Percentiles rank a stretch among this genome's conserved stretches.
Conservation (phyloP, 1,140 invertebrate species). For the Orchesella cincta region DNA sequence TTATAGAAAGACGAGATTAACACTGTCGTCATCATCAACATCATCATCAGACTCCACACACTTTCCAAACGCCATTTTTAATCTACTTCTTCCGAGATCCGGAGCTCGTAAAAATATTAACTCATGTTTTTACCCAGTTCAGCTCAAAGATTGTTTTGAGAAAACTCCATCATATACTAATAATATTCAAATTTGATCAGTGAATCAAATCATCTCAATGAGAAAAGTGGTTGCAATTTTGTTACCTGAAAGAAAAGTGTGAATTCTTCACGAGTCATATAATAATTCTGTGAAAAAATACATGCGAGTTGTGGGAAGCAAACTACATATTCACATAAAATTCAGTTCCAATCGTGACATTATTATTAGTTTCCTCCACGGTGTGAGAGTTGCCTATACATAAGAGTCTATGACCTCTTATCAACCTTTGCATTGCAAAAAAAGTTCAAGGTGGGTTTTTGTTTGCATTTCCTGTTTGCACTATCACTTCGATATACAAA, state of each 20-base stretch:
- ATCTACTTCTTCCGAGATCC: background rate
- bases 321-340: too few species aligned
- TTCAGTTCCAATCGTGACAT: background rate
- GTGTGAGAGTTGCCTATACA: background rate
- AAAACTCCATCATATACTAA: too few species aligned
- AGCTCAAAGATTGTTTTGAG: background rate
- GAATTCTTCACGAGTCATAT: background rate
- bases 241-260: too few species aligned
- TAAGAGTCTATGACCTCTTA: constrained; percentile 27
- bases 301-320: background rate
- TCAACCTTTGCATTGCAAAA: constrained; percentile 26
- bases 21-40: constrained; percentile 15
- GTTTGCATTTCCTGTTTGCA: constrained; percentile 29
- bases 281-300: background rate
- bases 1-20: background rate
- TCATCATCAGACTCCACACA: background rate
- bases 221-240: too few species aligned
- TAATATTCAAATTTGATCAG: too few species aligned
- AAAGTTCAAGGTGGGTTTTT: constrained; percentile 30
- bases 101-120: background rate
- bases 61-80: constrained; percentile 25
- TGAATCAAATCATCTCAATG: too few species aligned
- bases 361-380: background rate
- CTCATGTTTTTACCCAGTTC: background rate
- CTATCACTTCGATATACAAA: too few species aligned